phyloP scores from a whole-genome alignment of 2,797 vertebrate species.

The Dermochelys coriacea region DNA sequence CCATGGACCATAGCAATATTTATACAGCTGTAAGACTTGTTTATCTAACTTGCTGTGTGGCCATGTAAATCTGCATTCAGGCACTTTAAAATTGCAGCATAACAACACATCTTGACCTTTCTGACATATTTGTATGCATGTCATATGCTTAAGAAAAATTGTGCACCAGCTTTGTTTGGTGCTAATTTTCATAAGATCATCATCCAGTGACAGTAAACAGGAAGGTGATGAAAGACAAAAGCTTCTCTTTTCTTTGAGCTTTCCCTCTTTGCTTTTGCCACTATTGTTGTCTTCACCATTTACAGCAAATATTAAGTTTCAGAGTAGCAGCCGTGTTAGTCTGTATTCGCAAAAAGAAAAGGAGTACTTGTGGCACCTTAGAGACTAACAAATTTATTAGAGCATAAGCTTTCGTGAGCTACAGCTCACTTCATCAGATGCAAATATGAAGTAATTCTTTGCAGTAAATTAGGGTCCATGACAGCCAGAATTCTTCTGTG shows the following conservation, averaged over 20 bases:
- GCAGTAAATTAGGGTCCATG: background rate
- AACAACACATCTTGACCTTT: background rate
- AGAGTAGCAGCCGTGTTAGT: too few species aligned
- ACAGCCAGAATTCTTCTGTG: background rate
- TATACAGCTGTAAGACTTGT: background rate
- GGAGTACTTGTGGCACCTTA: too few species aligned
- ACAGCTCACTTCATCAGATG: too few species aligned
- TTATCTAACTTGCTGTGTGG: background rate
- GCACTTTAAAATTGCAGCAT: background rate
- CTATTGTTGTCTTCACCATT: slow-evolving; percentile 36
- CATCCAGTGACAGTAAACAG: background rate
- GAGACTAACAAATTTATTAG: too few species aligned
- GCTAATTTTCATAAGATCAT: slow-evolving; percentile 6
- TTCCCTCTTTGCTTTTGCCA: background rate
- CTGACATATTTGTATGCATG: background rate
- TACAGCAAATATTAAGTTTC: background rate
- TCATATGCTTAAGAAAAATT: background rate
- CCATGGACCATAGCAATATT: background rate
- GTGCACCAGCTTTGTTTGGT: background rate
- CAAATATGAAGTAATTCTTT: slow-evolving; percentile 4
- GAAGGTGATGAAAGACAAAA: background rate
- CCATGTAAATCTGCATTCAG: background rate
- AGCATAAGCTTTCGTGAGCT: too few species aligned
- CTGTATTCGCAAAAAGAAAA: too few species aligned
- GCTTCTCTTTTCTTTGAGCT: background rate